A percentile compares a stretch with the other conserved stretches of the same genome.
phyloP scores from a whole-genome alignment of 2,888 invertebrate species.

The Busseola fusca region DNA sequence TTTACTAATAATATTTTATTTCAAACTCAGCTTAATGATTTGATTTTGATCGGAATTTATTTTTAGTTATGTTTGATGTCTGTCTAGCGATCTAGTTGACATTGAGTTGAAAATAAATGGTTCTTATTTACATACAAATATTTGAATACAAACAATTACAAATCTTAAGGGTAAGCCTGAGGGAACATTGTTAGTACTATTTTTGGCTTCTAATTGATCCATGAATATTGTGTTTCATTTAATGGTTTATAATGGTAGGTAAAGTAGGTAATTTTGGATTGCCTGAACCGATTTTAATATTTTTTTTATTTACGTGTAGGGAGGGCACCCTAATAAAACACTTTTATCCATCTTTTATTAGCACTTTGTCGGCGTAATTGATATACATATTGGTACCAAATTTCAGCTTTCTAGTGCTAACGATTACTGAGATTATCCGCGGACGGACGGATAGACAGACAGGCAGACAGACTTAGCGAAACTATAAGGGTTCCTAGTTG shows the following conservation, averaged over 20 bases:
- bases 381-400: no score
- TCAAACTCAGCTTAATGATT: conserved; percentile 56
- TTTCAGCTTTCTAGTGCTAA: no score
- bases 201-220: background rate
- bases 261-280: no score
- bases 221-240: background rate
- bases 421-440: no score
- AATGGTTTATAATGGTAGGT: background rate
- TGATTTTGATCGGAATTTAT: conserved; percentile 25
- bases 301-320: no score
- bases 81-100: background rate
- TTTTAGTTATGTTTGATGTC: conserved; percentile 25
- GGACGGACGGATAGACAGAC: no score
- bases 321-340: no score
- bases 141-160: background rate
- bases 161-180: background rate
- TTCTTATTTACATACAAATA: background rate
- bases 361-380: no score
- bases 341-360: no score
- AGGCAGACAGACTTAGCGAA: no score
- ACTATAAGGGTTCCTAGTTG: no score
- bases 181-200: background rate
- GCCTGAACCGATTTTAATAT: no score
- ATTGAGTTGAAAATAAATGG: background rate
- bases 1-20: conserved; percentile 55